A percentile compares a stretch with the other conserved stretches of the same genome.
Conservation (phyloP, 2,797 vertebrate genomes). For the Arctocebus calabarensis region DNA sequence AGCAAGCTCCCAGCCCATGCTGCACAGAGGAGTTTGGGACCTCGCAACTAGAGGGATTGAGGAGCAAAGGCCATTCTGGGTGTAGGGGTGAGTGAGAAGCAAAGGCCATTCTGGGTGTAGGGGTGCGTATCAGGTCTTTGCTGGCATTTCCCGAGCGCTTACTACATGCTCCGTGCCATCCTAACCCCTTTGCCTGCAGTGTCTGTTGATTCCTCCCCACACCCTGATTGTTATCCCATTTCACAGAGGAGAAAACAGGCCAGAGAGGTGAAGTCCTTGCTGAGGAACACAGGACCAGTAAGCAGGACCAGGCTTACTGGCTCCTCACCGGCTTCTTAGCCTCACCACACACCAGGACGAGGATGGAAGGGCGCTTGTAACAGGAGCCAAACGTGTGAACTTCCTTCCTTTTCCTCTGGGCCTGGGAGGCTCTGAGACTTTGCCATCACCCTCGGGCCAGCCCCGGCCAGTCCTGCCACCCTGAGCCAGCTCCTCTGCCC, state of each 20-base stretch:
- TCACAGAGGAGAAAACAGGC: background rate
- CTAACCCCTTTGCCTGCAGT: too few species aligned
- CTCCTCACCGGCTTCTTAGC: background rate
- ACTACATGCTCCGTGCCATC: fast-evolving
- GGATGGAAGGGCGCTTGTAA: fast-evolving
- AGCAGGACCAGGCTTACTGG: fast-evolving
- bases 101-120: background rate
- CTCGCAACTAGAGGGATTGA: background rate
- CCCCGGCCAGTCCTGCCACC: background rate
- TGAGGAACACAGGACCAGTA: background rate
- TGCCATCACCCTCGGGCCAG: fast-evolving
- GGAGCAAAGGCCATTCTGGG: background rate
- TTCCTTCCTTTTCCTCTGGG: background rate
- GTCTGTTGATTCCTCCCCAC: background rate
- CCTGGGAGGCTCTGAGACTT: background rate
- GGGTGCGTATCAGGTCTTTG: fast-evolving
- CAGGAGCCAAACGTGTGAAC: fast-evolving
- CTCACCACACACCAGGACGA: background rate
- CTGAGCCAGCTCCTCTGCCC: background rate
- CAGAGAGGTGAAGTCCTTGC: background rate
- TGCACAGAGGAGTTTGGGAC: background rate
- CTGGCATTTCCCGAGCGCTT: background rate
- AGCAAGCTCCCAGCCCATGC: background rate
- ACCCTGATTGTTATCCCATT: background rate
- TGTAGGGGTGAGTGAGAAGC: fast-evolving